These are phyloP conservation scores for Muscidifurax raptorellus DNA, from an alignment of 1,140 invertebrate genomes.

Conservation along the genomic window DNA sequence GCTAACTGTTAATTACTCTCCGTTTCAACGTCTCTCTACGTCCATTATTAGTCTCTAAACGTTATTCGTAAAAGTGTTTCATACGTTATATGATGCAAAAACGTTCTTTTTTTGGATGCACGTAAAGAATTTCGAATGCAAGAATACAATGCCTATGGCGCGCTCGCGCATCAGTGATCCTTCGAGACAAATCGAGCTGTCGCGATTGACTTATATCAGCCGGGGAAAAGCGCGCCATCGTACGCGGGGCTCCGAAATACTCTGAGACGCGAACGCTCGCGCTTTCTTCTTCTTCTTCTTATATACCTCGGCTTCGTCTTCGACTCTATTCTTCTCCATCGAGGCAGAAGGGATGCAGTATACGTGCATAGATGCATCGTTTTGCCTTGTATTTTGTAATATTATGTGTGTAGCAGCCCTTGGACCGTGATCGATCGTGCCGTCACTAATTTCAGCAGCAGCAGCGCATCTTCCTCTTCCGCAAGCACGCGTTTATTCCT, in stretches of 20 bases:
- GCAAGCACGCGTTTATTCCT: too few relatives aligned
- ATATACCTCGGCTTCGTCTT: not conserved
- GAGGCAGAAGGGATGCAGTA: constrained; percentile 15
- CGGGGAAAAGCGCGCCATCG: not conserved
- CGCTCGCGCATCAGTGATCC: not conserved
- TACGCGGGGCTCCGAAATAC: not conserved
- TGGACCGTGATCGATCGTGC: constrained; percentile 67
- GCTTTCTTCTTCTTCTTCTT: not conserved
- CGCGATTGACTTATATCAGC: not conserved
- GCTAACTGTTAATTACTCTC: constrained; percentile 10
- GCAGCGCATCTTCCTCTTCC: not conserved
- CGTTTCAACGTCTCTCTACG: constrained; percentile 2
- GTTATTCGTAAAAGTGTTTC: constrained; percentile 1
- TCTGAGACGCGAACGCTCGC: not conserved
- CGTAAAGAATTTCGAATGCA: not conserved
- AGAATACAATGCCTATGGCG: not conserved
- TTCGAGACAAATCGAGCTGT: not conserved
- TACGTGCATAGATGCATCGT: not conserved
- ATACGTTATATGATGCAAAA: not conserved
- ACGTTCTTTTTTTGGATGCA: not conserved
- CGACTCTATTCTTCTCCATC: not conserved
- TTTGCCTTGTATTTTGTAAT: not conserved
- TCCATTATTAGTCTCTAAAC: not conserved
- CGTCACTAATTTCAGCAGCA: constrained; percentile 50
- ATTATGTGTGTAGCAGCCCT: constrained; percentile 71